Conservation (phyloP, 2,113 vertebrate genomes). For the Silurus asotus region DNA sequence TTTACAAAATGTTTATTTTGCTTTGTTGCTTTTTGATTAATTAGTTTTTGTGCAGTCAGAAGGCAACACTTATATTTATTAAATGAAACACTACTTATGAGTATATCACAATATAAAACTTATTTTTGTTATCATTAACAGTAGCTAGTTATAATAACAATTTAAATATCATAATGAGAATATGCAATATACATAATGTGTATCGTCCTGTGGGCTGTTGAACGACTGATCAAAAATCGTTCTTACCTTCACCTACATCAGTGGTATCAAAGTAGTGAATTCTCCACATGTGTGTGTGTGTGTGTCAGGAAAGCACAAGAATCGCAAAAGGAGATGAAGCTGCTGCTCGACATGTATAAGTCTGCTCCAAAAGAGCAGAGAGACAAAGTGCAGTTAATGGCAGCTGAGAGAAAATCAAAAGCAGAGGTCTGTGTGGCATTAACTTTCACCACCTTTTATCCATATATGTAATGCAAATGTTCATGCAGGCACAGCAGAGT, state of each 20-base stretch:
- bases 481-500: neutral
- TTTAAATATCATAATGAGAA: neutral
- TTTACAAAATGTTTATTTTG: neutral
- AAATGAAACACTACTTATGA: neutral
- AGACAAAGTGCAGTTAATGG: slow-evolving; percentile 94
- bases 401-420: slow-evolving; percentile 89
- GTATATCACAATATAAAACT: neutral
- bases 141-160: neutral
- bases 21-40: neutral
- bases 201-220: neutral
- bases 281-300: neutral
- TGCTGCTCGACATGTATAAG: slow-evolving; percentile 92
- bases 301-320: slow-evolving; percentile 86
- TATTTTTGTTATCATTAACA: too few relatives aligned
- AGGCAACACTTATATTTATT: neutral
- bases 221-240: neutral
- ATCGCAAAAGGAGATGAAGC: slow-evolving; percentile 94
- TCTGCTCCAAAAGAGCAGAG: slow-evolving; percentile 91
- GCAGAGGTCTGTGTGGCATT: slow-evolving; percentile 77
- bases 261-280: too few relatives aligned
- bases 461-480: neutral
- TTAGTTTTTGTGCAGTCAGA: neutral
- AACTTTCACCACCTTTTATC: neutral
- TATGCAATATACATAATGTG: too few relatives aligned
- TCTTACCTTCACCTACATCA: neutral